Percentiles rank a stretch among this genome's conserved stretches.
These are phyloP conservation scores for Molossus alvarezi DNA, from an alignment of 2,797 vertebrate species.

Conservation along the genomic window DNA sequence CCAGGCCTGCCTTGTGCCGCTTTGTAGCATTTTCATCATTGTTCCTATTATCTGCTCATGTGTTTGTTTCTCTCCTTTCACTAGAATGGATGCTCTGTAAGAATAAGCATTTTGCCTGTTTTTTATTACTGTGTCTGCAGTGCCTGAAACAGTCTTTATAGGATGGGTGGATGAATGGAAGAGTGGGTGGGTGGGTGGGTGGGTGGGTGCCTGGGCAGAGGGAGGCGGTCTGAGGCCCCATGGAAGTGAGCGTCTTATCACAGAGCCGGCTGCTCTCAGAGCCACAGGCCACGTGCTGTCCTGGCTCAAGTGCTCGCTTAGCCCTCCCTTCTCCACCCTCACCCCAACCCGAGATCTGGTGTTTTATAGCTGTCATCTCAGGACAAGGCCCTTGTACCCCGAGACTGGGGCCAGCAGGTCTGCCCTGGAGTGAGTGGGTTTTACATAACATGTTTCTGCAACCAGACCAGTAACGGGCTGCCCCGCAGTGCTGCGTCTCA, in stretches of 20 bases:
- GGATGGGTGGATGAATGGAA: background rate
- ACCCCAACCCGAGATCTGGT: background rate
- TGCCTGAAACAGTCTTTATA: background rate
- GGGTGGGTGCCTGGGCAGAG: background rate
- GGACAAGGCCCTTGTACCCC: background rate
- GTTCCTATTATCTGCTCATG: background rate
- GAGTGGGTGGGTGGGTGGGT: background rate
- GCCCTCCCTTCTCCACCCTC: background rate
- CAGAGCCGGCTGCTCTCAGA: background rate
- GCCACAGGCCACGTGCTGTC: rapidly evolving
- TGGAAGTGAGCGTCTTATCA: background rate
- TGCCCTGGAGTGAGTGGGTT: background rate
- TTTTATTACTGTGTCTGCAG: background rate
- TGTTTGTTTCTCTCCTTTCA: background rate
- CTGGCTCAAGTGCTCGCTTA: background rate
- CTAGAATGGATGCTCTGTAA: background rate
- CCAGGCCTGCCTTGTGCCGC: background rate
- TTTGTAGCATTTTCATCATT: background rate
- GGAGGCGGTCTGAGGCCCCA: background rate
- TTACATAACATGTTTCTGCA: constrained; percentile 53
- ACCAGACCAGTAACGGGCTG: background rate
- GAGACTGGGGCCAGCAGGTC: background rate
- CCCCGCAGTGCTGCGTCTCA: background rate
- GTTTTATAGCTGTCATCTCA: background rate
- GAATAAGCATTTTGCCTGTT: background rate